Base-by-base conservation (phyloP, 2,888 invertebrate species). In the Drepanosiphum platanoidis region DNA sequence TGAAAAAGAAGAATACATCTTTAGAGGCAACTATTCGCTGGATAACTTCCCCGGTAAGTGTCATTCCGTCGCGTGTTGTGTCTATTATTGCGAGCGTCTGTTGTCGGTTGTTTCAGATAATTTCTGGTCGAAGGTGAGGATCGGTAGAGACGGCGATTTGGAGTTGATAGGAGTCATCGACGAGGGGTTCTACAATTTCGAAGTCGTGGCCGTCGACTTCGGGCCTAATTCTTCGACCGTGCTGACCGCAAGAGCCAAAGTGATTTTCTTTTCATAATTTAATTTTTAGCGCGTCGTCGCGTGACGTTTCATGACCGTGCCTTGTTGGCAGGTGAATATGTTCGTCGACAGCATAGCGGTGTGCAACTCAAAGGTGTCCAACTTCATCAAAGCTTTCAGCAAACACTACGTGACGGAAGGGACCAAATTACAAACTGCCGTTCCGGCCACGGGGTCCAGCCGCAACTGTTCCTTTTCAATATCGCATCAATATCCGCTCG, bases 351-450 rank as follows among this genome's bases (percentile, higher is more conserved):
- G 34, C 11, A 22, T 83, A 27, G 82, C 64, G 3, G 46, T 32
- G 13, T 83, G 82, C 30, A 46, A 5, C 74, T 46, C 82, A 3
- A 22, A 46, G 0, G 15, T 3, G 4, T 34, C 34, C 0, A 34
- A 32, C 15, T 83, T 83, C 18, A 83, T 83, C 34, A 83, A 74
- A 30, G 82, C 82, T 15, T 83, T 64, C 46, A 83, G 64, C 30
- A 83, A 83, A 34, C 72, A 83, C 7, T 74, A 83, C 27, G 46
- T 74, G 18, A 72, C 61, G 5, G 82, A 83, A 74, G 74, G 46
- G 13, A 83, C 42, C 46, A 74, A 46, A 27, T 13, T 74, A 18
- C 42, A 42, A 46, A 83, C 64, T 13, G 74, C 22, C 7, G 46
- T 74, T 34, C 74, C 82, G 64, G 64, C 64, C n/a, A 46, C 64